Evolutionary conservation across 1,140 invertebrate genomes (phyloP).

Genomic region (Amphibalanus amphitrite): DNA sequence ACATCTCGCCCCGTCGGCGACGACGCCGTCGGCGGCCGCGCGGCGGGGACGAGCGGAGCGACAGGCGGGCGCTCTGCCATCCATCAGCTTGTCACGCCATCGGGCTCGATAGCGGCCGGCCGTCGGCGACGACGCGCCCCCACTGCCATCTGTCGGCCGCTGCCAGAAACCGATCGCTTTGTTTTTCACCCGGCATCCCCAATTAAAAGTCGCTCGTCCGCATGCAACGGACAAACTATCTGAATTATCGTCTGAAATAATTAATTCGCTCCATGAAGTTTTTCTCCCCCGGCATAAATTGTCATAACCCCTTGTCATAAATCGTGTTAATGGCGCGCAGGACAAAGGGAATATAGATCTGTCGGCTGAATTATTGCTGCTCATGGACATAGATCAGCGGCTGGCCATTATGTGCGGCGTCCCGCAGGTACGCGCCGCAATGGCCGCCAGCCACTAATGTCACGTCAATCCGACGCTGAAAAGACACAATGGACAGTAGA

Average conservation of each 20-base stretch:
- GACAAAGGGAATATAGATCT: conserved; percentile 1
- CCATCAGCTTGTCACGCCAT: not conserved
- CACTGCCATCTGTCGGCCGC: not conserved
- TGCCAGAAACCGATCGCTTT: not conserved
- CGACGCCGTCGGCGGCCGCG: not conserved
- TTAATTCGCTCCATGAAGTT: conserved; percentile 1
- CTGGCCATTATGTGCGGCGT: not conserved
- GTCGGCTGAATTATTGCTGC: not conserved
- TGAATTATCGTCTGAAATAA: conserved; percentile 2
- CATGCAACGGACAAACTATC: conserved; percentile 1
- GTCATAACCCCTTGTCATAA: conserved; percentile 1
- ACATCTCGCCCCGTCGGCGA: too few relatives aligned
- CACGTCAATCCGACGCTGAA: not conserved
- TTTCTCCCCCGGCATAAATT: not conserved
- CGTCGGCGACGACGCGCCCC: not conserved
- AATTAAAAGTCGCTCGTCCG: not conserved
- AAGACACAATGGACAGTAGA: not conserved
- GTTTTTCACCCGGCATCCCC: not conserved
- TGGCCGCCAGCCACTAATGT: not conserved
- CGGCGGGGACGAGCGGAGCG: not conserved
- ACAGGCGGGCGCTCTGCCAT: not conserved
- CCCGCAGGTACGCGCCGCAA: not conserved
- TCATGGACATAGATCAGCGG: not conserved
- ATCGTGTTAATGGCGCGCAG: conserved; percentile 1
- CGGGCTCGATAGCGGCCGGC: not conserved